Base-by-base conservation (phyloP, 2,888 invertebrate species). In the Cosmopolites sordidus region DNA sequence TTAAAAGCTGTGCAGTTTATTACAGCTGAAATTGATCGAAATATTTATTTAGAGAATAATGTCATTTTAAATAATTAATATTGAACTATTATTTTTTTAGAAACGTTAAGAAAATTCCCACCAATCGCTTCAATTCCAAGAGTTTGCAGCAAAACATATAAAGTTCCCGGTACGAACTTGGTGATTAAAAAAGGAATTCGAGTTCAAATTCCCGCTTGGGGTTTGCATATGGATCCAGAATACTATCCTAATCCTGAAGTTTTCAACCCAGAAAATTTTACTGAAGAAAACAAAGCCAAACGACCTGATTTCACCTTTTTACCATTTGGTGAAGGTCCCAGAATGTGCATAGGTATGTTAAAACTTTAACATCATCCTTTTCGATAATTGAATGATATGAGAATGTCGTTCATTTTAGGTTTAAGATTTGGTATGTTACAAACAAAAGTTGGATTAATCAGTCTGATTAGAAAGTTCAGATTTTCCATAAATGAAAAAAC, bases 261-360 rank as follows among this genome's bases (percentile, higher is more conserved):
- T 16, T 67, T 65, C 39, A 60, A 66, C 54, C 66, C 67, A 4
- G 65, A 66, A 38, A 43, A 64, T 30, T 67, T 67, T 49, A 59
- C 22, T 37, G 59, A 59, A 37, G 62, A 64, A 43, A 61, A 64
- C 43, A 63, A 59, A 43, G 38, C 30, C 4, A 60, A 51, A n/a
- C 53, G 58, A 30, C 58, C 48, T 18, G 58, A 50, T 5, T 63
- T 56, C 22, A 49, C 59, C 9, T 70, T 61, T 46, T 47, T 71
- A 50, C 70, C 73, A 1, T 73, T 73, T 56, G 73, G 72, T 6
- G 69, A 68, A 51, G 73, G 73, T 3, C 73, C 73, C 1, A 64
- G 70, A 48, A 65, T 64, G 29, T 73, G 73, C 58, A 70, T 73
- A 44, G 72, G 72, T 71, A 60, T 55, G 48, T 39, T 12, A 30